These are phyloP conservation scores for Tinea semifulvella DNA, from an alignment of 2,888 invertebrate genomes.

Conservation along the genomic window DNA sequence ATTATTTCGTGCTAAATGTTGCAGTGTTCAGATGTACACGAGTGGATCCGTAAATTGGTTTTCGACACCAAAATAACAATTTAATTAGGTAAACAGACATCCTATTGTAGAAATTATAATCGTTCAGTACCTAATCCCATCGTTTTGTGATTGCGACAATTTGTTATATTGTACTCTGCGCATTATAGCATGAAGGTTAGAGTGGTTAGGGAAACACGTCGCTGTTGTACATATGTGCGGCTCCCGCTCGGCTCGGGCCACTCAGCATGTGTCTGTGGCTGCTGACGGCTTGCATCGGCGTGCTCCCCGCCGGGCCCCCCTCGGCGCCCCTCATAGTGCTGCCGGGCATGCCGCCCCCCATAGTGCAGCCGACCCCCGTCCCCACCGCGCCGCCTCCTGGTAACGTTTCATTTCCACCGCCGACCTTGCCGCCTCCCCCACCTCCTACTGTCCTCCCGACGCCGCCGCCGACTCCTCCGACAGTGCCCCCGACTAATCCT, in stretches of 20 bases:
- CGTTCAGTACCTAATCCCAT: slow-evolving; percentile 52
- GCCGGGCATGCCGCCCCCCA: slow-evolving; percentile 47
- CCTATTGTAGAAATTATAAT: slow-evolving; percentile 8
- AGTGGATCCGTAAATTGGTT: too few species aligned
- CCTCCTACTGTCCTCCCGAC: slow-evolving; percentile 18
- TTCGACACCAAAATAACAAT: too few species aligned
- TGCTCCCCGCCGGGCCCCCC: slow-evolving; percentile 40
- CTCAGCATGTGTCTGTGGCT: slow-evolving; percentile 59
- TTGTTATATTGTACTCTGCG: slow-evolving; percentile 47
- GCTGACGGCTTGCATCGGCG: slow-evolving; percentile 54
- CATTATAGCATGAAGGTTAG: slow-evolving; percentile 60
- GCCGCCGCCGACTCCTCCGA: slow-evolving; percentile 19
- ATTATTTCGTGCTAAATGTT: too few species aligned
- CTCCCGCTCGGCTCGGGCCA: too few species aligned
- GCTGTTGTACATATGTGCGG: too few species aligned
- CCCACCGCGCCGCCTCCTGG: slow-evolving; percentile 21
- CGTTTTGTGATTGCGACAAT: slow-evolving; percentile 55
- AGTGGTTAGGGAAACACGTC: slow-evolving; percentile 57
- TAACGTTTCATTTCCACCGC: slow-evolving; percentile 17
- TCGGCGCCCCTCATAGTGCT: slow-evolving; percentile 37
- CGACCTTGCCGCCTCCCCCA: slow-evolving; percentile 17
- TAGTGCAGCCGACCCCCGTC: slow-evolving; percentile 43
- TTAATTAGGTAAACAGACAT: too few species aligned
- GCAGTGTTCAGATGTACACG: too few species aligned
- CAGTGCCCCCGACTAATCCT: slow-evolving; percentile 19